Base-by-base conservation (phyloP, 2,113 vertebrate species). In the Cheilinus undulatus region DNA sequence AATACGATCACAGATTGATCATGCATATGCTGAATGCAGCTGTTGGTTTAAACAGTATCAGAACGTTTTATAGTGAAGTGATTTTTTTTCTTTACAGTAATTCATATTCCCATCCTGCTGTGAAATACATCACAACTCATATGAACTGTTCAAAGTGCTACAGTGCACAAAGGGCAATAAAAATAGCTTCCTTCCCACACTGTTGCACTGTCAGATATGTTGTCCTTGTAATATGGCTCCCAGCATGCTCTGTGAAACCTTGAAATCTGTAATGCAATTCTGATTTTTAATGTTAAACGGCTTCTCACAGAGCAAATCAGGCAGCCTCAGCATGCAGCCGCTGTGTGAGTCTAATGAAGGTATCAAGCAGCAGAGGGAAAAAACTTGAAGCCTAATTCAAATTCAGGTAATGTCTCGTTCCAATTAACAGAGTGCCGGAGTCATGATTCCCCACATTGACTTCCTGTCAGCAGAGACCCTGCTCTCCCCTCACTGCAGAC, bases 361-460 rank as follows among this genome's bases (percentile, higher is more conserved):
- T 50, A 72, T 76, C 61, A 1, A 17, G 14, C 49, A 42, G 49
- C 42, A 42, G 49, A 22, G 27, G n/a, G 8, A 19, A 20, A 27
- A 53, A 27, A 69, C 11, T 48, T 52, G 5, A 5, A 43, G 54
- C 28, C 27, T 85, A 52, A 80, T 80, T 85, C 27, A 80, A 38
- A 87, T 82, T 87, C 82, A 51, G 63, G 28, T 36, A 53, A 85
- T 78, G 79, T 85, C 67, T 78, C 42, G 24, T 71, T 86, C 83
- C 76, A 82, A 84, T 81, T 80, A 82, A 75, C 73, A 75, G 50
- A 69, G 67, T 60, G 82, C 62, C 32, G 12, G 73, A 82, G 84
- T 80, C 82, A 78, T 76, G 75, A 80, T 77, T 74, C 71, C 70
- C n/a, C 42, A 51, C 76, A 89, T 73, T 60, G 84, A 86, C 76